Evolutionary conservation across 2,888 invertebrate species (phyloP), one percentile per base, ranked within the genome.

Genomic region (Sabatieria punctata): DNA sequence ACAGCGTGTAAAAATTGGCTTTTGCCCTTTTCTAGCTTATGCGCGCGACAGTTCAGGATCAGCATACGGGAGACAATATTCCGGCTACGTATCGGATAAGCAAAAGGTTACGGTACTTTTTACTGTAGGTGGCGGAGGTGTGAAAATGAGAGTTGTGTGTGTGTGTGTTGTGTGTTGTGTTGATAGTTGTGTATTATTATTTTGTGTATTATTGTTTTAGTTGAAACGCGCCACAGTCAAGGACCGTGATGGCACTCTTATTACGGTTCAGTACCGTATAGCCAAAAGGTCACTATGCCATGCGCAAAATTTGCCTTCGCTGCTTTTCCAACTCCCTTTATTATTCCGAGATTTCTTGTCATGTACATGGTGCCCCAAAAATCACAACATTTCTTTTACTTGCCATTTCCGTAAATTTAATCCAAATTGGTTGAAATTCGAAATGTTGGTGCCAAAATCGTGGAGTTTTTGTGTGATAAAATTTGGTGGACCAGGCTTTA

Each of bases 191-290:
- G 11, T 33, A 13, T 13, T 13, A 13, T 13, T 13, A 33, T 33
- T 33, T 8, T 47, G 22, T 47, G 8, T 11, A 27, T 45, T 13
- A 42, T 24, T 11, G 33, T 24, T 48, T 23, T 19, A 50, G 50
- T 33, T 51, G 27, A 35, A 43, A 25, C 50, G 51, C n/a, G 51
- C 51, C n/a, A 52, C 51, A 18, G 47, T 48, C 6, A 39, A 48
- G 24, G 42, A 41, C 22, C n/a, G 35, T 2, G 24, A 42, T 13
- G 47, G 47, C 19, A 18, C 25, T 15, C 33, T 46, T 18, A 21
- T 46, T 2, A 39, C 40, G 2, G 46, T 26, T 13, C 15, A 39
- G 18, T 43, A 42, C 23, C 21, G 47, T n/a, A 42, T 47, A 11
- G 26, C 47, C 11, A 47, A 47, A 47, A 47, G 42, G 47, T 47